phyloP scores from a whole-genome alignment of 23 tunicate species.

The Diplosoma virens region DNA sequence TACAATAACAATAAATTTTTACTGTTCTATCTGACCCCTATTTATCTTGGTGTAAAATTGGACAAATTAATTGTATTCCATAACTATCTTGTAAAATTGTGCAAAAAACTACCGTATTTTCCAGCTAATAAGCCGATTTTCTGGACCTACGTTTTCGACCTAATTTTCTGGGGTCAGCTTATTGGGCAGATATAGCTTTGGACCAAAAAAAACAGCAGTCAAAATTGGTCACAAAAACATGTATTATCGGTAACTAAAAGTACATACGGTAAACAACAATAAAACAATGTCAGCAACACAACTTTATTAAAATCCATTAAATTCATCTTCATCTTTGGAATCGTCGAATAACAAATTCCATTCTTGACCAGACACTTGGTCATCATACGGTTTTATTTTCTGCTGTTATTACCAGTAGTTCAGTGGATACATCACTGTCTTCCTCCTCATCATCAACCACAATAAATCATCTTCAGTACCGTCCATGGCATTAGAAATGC shows the following conservation, averaged over 20 bases:
- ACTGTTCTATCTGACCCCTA: too few species aligned
- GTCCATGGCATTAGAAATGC: slow-evolving; percentile 36
- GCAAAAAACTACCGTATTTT: slow-evolving; percentile 15
- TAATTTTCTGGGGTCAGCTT: slow-evolving; percentile 32
- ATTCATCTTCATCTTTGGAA: slow-evolving; percentile 19
- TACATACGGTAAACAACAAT: slow-evolving; percentile 18
- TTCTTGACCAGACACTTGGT: slow-evolving; percentile 28
- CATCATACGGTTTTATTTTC: slow-evolving; percentile 23
- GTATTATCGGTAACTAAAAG: slow-evolving; percentile 20
- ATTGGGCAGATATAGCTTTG: slow-evolving; percentile 23
- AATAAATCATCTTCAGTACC: slow-evolving; percentile 31
- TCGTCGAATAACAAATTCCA: slow-evolving; percentile 26
- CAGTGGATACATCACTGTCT: slow-evolving; percentile 20
- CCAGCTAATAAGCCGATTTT: slow-evolving; percentile 26
- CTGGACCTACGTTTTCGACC: slow-evolving; percentile 19
- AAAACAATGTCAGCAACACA: slow-evolving; percentile 7
- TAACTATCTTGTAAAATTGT: too few species aligned
- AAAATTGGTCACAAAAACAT: slow-evolving; percentile 25
- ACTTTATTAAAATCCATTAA: slow-evolving; percentile 15
- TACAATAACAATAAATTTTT: too few species aligned
- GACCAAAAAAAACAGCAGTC: slow-evolving; percentile 15
- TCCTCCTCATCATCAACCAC: slow-evolving; percentile 36
- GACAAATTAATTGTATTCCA: too few species aligned
- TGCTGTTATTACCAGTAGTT: slow-evolving; percentile 13
- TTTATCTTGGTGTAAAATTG: too few species aligned